Evolutionary conservation across 1,140 invertebrate genomes (phyloP), one percentile per base, ranked within the genome.

Genomic region (Pissodes strobi): DNA sequence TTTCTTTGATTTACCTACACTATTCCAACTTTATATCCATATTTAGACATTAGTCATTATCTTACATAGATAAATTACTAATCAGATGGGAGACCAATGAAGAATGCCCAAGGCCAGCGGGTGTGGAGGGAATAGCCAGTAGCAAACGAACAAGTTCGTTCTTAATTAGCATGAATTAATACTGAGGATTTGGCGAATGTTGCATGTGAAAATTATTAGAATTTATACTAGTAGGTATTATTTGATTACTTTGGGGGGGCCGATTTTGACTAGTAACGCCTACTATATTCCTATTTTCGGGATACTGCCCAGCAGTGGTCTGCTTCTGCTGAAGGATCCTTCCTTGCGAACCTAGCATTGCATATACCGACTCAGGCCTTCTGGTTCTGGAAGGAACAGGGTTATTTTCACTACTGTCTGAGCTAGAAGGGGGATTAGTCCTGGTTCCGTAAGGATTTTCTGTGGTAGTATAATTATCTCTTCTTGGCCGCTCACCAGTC

Each of bases 281-380:
- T n/a, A 65, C 39, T 37, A 65, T 55, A 17, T 21, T 65, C 34
- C 63, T 25, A 19, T 45, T 55, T 38, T 65, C 63, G 1, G 63
- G 63, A 46, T 56, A 64, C 17, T 34, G 61, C 56, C 83, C 8
- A 30, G 12, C 41, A 18, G 34, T 41, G 19, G 5, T 38, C 23
- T 53, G 60, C 17, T 58, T 45, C 12, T 39, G 46, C 59, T 82
- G 80, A 3, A 77, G 75, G 13, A 79, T 76, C 58, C 84, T 77
- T 10, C 82, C 79, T 58, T 74, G 74, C 4, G 74, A 72, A 0
- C 80, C 79, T 0, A 83, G 79, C 66, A 86, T 82, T 1, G 86
- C 85, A 65, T 88, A 88, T 73, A 87, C 81, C 13, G 85, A 87
- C 56, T 87, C 85, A 0, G 85, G 85, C 48, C 67, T 43, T 48